Evolutionary conservation across 2,113 vertebrate species (phyloP), one percentile per base, ranked within the genome.

Genomic region (Siniperca chuatsi): DNA sequence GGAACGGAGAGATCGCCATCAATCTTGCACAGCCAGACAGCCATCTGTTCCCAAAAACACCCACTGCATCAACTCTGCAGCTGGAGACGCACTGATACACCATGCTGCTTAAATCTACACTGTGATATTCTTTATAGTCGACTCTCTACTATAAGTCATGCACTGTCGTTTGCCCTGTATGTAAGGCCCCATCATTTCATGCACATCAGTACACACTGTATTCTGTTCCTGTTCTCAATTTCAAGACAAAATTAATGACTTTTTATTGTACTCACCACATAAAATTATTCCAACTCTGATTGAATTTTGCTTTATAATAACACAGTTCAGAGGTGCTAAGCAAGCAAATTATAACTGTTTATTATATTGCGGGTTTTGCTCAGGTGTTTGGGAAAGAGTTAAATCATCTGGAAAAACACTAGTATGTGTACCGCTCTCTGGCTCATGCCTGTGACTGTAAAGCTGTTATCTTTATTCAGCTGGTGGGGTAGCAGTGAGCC

Each of bases 11-110:
- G 72, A 75, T 50, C 8, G 40, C 82, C 76, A 90, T 93, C 85
- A 84, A 90, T 94, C 79, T 88, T 81, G 68, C 55, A 57, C 74
- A 60, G 67, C 79, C 54, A 81, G 76, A 83, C 79, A 87, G 69
- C 75, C 90, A 81, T 90, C 79, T 89, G 88, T 75, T 83, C 66
- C 82, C 74, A 50, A 78, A 87, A 88, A 82, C 65, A 64, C 65
- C 68, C n/a, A 20, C 82, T 75, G 81, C 81, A 65, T 66, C 13
- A 4, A 66, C 84, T 79, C 80, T 67, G 69, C 84, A 83, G 83
- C 86, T 84, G 54, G 66, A 90, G 66, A 25, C 13, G 25, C 23
- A 42, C 52, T 3, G 29, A 58, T 16, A 13, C 12, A 15, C 9
- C 61, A 62, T 18, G 46, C 54, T 23, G 81, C 72, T 29, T 40